Evolutionary conservation across 2,888 invertebrate species (phyloP).

Genomic region (Zelleria hepariella): DNA sequence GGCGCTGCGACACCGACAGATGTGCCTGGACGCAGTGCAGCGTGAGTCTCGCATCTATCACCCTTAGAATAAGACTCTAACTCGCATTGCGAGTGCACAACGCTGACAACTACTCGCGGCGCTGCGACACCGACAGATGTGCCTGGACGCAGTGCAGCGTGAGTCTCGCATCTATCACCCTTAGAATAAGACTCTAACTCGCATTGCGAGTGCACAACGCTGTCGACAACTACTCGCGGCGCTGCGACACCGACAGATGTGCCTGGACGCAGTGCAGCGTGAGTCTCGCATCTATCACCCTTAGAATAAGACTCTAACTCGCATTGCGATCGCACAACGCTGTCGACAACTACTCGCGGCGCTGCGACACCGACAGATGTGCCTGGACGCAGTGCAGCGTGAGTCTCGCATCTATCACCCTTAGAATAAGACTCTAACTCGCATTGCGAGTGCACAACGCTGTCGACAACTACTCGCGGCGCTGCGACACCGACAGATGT

Average conservation of each 20-base stretch:
- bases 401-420: no score
- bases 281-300: no score
- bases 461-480: conserved; percentile 75
- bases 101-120: conserved; percentile 74
- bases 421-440: no score
- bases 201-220: no score
- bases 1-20: conserved; percentile 75
- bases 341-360: conserved; percentile 75
- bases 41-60: no score
- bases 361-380: conserved; percentile 75
- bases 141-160: conserved; percentile 76
- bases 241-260: conserved; percentile 75
- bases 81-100: no score
- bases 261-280: conserved; percentile 76
- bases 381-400: conserved; percentile 76
- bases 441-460: no score
- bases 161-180: no score
- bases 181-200: no score
- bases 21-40: conserved; percentile 74
- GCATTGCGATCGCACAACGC: conserved; percentile 67
- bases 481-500: conserved; percentile 75
- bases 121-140: conserved; percentile 75
- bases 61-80: no score
- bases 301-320: no score
- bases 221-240: conserved; percentile 75